Conservation (phyloP, 2,113 vertebrate genomes). For the Meriones unguiculatus region DNA sequence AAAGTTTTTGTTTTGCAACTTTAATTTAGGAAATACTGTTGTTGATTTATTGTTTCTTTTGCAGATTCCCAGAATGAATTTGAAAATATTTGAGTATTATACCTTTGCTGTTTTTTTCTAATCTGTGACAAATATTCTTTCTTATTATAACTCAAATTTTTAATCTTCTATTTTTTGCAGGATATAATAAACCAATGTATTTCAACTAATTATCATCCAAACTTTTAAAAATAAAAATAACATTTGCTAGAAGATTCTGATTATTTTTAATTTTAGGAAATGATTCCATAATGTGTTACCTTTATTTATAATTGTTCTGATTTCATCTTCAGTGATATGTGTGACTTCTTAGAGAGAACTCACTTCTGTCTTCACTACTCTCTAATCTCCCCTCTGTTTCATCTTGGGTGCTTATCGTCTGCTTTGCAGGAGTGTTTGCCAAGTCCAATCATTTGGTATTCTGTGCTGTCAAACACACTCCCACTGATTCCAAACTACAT, state of each 20-base stretch:
- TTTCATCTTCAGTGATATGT: conserved; percentile 20
- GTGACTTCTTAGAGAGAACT: conserved; percentile 30
- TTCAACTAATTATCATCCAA: conserved; percentile 15
- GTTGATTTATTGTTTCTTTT: conserved; percentile 1
- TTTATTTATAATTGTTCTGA: conserved; percentile 38
- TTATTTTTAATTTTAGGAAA: conserved; percentile 49
- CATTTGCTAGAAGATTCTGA: background rate
- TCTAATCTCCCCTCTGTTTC: conserved; percentile 54
- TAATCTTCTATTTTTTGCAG: conserved; percentile 41
- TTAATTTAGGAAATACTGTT: conserved; percentile 33
- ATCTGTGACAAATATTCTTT: background rate
- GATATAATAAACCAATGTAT: background rate
- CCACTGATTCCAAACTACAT: conserved; percentile 14
- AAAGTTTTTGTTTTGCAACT: conserved; percentile 24
- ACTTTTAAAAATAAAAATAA: background rate
- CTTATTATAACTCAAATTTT: conserved; percentile 25
- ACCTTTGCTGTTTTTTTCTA: conserved; percentile 1
- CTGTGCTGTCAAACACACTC: background rate
- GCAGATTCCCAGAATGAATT: background rate
- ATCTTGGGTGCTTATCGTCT: conserved; percentile 8
- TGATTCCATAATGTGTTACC: background rate
- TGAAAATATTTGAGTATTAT: background rate
- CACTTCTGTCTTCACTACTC: conserved; percentile 38
- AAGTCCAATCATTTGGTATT: conserved; percentile 46
- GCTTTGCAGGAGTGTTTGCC: background rate